phyloP scores from a whole-genome alignment of 2,888 invertebrate species.

The Eledone cirrhosa region DNA sequence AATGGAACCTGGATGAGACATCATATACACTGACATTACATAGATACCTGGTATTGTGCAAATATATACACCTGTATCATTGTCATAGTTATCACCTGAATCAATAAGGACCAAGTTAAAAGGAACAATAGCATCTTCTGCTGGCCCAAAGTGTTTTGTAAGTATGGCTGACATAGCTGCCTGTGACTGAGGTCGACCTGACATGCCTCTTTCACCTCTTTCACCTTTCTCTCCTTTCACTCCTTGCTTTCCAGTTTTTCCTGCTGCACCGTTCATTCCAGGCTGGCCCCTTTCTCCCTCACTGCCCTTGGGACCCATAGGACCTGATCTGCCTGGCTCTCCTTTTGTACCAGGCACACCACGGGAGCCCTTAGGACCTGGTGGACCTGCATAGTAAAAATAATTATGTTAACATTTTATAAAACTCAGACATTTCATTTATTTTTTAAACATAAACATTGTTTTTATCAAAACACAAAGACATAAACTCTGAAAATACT shows the following conservation, averaged over 20 bases:
- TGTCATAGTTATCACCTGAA: slow-evolving; percentile 47
- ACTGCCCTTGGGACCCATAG: slow-evolving; percentile 29
- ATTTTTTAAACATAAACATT: too few species aligned
- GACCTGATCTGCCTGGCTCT: slow-evolving; percentile 16
- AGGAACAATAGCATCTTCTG: slow-evolving; percentile 43
- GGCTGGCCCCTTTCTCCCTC: slow-evolving; percentile 12
- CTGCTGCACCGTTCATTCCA: not conserved
- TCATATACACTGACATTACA: slow-evolving; percentile 43
- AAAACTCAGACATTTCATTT: too few species aligned
- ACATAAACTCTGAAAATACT: too few species aligned
- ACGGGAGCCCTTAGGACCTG: slow-evolving; percentile 24
- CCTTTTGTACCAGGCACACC: slow-evolving; percentile 33
- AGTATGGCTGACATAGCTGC: slow-evolving; percentile 42
- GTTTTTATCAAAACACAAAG: too few species aligned
- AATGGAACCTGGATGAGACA: slow-evolving; percentile 48
- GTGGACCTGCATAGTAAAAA: not conserved
- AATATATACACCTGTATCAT: slow-evolving; percentile 43
- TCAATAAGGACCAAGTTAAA: slow-evolving; percentile 45
- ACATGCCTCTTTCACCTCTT: slow-evolving; percentile 17
- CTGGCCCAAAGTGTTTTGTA: slow-evolving; percentile 44
- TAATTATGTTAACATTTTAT: too few species aligned
- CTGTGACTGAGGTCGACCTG: slow-evolving; percentile 31
- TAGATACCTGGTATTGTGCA: slow-evolving; percentile 46
- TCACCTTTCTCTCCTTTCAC: slow-evolving; percentile 18
- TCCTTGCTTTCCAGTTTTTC: slow-evolving; percentile 10